Percentiles rank a stretch among this genome's conserved stretches.
Evolutionary conservation across 2,797 vertebrate genomes (phyloP).

Genomic region (Psittacula derbiana): DNA sequence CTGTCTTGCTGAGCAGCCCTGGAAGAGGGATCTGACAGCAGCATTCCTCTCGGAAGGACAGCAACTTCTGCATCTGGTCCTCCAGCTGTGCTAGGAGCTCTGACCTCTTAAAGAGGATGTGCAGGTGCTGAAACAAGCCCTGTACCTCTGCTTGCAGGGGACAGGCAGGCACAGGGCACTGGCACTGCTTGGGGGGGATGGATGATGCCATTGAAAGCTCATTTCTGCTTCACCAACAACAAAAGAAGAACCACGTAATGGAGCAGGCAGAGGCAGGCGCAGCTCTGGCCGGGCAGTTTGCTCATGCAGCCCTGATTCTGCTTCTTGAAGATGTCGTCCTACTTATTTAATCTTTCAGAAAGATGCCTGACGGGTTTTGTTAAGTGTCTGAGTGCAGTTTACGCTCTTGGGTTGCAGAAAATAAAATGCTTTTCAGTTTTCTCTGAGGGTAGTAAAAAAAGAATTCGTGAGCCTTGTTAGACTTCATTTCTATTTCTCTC

Average conservation of each 20-base stretch:
- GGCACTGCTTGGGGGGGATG: rapidly evolving
- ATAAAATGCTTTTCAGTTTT: constrained; percentile 11
- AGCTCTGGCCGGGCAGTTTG: not conserved
- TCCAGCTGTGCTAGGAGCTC: not conserved
- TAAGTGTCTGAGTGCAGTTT: not conserved
- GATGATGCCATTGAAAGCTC: not conserved
- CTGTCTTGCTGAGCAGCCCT: not conserved
- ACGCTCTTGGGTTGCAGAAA: constrained; percentile 32
- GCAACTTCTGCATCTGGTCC: not conserved
- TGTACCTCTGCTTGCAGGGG: not conserved
- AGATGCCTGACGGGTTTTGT: not conserved
- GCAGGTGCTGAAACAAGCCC: not conserved
- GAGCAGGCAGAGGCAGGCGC: not conserved
- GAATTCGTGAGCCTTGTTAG: constrained; percentile 38
- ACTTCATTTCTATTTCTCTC: constrained; percentile 34
- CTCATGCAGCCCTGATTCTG: not conserved
- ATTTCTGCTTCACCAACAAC: rapidly evolving
- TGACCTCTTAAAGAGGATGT: not conserved
- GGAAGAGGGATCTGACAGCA: not conserved
- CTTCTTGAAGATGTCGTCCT: not conserved
- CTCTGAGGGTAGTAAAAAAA: constrained; percentile 25
- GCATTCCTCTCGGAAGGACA: not conserved
- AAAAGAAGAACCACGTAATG: rapidly evolving
- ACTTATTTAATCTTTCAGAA: constrained; percentile 13
- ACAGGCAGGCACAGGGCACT: not conserved